Percentiles rank a stretch among this genome's conserved stretches.
Conservation (phyloP, 2,888 invertebrate species). For the Rhamphomyia laevipes region DNA sequence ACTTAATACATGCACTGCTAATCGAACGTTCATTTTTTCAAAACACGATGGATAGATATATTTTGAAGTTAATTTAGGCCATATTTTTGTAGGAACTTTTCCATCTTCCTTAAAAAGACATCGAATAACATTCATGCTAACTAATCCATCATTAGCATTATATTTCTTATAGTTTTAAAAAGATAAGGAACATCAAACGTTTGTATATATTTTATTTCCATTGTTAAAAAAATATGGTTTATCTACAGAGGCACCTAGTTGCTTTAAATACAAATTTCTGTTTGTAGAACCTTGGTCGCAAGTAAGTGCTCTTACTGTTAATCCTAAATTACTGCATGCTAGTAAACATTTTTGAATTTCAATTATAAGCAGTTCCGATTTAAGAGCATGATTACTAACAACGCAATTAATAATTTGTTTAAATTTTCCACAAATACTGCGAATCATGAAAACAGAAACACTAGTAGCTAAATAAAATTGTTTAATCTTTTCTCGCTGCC, state of each 20-base stretch:
- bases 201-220: background rate
- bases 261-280: background rate
- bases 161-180: background rate
- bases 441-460: no score
- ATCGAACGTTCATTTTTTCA: slow-evolving; percentile 5
- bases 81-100: background rate
- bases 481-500: no score
- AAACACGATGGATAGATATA: slow-evolving; percentile 2
- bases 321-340: no score
- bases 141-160: background rate
- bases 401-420: no score
- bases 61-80: slow-evolving; percentile 1
- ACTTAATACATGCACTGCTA: slow-evolving; percentile 1
- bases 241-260: background rate
- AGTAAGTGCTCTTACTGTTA: no score
- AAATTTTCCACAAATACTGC: no score
- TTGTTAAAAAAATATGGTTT: slow-evolving; percentile 1
- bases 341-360: no score
- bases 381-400: no score
- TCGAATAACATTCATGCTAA: background rate
- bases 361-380: no score
- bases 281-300: no score
- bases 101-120: background rate
- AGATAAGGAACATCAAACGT: background rate
- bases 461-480: no score